Evolutionary conservation across 2,113 vertebrate genomes (phyloP).

Genomic region (Talpa occidentalis): DNA sequence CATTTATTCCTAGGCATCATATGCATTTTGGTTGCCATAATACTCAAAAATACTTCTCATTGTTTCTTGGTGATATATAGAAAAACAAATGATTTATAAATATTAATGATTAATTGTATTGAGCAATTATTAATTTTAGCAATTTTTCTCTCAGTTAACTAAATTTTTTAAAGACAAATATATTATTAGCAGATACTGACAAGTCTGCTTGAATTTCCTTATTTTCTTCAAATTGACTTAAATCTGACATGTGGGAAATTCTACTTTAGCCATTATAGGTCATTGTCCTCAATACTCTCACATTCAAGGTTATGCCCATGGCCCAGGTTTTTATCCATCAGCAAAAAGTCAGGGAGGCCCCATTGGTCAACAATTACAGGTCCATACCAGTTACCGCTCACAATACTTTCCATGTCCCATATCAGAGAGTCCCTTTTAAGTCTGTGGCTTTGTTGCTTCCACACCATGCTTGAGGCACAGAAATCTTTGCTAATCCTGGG

Average conservation of each 20-base stretch:
- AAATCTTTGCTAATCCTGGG: neutral
- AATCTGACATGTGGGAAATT: neutral
- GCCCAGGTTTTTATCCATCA: neutral
- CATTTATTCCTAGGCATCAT: neutral
- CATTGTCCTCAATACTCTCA: neutral
- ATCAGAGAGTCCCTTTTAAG: neutral
- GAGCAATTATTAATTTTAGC: neutral
- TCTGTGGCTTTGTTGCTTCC: neutral
- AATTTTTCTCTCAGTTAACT: neutral
- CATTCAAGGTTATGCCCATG: neutral
- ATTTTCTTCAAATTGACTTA: slow-evolving; percentile 28
- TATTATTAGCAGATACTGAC: neutral
- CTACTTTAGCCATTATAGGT: neutral
- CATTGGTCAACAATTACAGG: neutral
- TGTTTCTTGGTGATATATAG: neutral
- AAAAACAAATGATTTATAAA: slow-evolving; percentile 3
- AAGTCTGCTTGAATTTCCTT: neutral
- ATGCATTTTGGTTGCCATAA: neutral
- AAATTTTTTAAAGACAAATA: neutral
- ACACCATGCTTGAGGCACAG: neutral
- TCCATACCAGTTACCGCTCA: neutral
- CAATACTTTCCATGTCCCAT: neutral
- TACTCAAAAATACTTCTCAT: neutral
- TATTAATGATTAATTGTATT: neutral
- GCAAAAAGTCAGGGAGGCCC: neutral